Evolutionary conservation across 2,888 invertebrate genomes (phyloP).

Genomic region (Sisyra terminalis): DNA sequence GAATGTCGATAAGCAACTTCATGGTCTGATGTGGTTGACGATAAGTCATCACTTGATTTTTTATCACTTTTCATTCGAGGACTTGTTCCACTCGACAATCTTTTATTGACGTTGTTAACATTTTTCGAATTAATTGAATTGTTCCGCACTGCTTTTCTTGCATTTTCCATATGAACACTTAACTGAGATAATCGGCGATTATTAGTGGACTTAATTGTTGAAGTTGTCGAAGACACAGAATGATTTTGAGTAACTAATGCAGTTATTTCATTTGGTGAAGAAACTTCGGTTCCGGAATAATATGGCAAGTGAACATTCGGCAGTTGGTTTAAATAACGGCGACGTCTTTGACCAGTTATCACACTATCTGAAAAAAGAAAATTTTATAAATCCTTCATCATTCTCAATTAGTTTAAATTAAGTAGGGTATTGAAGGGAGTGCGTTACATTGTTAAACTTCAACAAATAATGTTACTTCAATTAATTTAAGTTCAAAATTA

Average conservation of each 20-base stretch:
- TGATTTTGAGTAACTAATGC: neutral
- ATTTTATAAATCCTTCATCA: neutral
- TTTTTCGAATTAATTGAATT: constrained; percentile 16
- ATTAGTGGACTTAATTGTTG: neutral
- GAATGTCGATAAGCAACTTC: constrained; percentile 4
- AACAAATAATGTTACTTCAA: no score
- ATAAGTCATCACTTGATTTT: constrained; percentile 5
- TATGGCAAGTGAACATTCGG: neutral
- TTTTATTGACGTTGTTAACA: constrained; percentile 18
- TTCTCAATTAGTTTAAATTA: no score
- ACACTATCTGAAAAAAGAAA: constrained; percentile 1
- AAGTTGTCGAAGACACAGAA: constrained; percentile 16
- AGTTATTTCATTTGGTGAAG: neutral
- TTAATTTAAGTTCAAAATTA: no score
- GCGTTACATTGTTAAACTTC: no score
- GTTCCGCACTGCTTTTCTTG: constrained; percentile 25
- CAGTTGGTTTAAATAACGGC: neutral
- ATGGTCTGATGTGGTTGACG: constrained; percentile 7
- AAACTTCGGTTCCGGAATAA: neutral
- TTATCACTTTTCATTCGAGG: constrained; percentile 7
- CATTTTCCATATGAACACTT: constrained; percentile 27
- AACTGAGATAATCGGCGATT: constrained; percentile 19
- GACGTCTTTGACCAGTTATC: constrained; percentile 1
- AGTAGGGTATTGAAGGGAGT: no score
- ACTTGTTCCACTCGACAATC: constrained; percentile 4